Base-by-base conservation (phyloP, 1,140 invertebrate genomes). In the Apolygus lucorum region DNA sequence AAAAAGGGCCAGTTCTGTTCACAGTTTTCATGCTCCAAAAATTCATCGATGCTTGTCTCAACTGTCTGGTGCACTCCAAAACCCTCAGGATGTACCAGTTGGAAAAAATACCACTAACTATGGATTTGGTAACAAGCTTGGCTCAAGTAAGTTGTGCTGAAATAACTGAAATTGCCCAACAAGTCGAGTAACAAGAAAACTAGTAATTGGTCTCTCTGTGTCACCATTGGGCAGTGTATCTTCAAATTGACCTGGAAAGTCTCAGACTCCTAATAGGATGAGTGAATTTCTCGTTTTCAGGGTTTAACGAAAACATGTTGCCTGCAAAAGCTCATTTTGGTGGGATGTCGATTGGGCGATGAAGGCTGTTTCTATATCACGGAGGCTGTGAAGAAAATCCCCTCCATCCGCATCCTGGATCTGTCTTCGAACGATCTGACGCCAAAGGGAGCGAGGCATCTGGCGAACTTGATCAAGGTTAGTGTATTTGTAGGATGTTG, bases 51-150 rank as follows among this genome's bases (percentile, higher is more conserved):
- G 73, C 86, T 22, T 72, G 85, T 0, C 76, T 79, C 0, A 81
- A 83, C 71, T 83, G 86, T 63, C 71, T 87, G 0, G 78, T 80
- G 17, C 81, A 84, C 67, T 86, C 85, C 0, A 75, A 78, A 1
- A 78, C 80, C 8, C 74, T 89, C 0, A 80, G 81, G 0, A 79
- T 78, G 8, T 76, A 89, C 22, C 81, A 85, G 49, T 74, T 89
- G 11, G 86, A 88, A 72, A 87, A 86, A 0, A 76, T 89, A 11
- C 86, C 86, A 0, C 73, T 88, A 29, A 84, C 83, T 13, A 77
- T 79, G 26, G 84, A 86, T 2, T 54, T 64, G 26, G 27, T 24
- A 4, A 87, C 86, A 72, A 73, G 88, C 2, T 83, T 83, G 11
- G 8, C 54, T 59, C 11, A 59, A 59, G 54, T 59, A 24, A 59